Percentiles rank a stretch among this genome's conserved stretches.
These are phyloP conservation scores for Aradophagus sp. DNA, from an alignment of 1,140 invertebrate species.

Conservation along the genomic window DNA sequence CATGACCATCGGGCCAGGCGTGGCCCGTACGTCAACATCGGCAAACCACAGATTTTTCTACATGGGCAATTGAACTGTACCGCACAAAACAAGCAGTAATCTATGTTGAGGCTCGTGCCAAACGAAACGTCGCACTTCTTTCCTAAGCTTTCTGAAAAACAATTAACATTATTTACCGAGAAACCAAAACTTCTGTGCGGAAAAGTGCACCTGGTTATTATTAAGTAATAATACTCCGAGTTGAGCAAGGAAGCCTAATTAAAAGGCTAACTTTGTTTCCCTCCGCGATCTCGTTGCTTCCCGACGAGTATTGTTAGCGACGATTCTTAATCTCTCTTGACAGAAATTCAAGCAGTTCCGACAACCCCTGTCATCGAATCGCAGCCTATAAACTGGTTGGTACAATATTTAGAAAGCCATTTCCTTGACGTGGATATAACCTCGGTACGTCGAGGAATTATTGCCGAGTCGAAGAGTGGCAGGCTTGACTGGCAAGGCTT, in stretches of 20 bases:
- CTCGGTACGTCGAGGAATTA: conserved; percentile 58
- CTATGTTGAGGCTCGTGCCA: too few relatives aligned
- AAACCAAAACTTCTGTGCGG: too few relatives aligned
- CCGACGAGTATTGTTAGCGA: conserved; percentile 46
- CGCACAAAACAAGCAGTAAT: too few relatives aligned
- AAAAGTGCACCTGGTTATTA: too few relatives aligned
- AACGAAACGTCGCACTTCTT: too few relatives aligned
- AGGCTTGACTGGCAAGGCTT: conserved; percentile 47
- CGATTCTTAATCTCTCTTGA: conserved; percentile 60
- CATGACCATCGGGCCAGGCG: too few relatives aligned
- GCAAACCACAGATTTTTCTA: too few relatives aligned
- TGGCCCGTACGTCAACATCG: too few relatives aligned
- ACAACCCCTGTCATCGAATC: conserved; percentile 54
- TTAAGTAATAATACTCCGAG: neutral
- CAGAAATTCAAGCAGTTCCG: conserved; percentile 46
- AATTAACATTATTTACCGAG: too few relatives aligned
- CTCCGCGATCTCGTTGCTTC: conserved; percentile 19
- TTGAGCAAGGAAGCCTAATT: conserved; percentile 44
- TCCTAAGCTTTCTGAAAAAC: too few relatives aligned
- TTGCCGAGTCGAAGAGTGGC: conserved; percentile 63
- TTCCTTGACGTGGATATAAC: conserved; percentile 52
- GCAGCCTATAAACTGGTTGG: conserved; percentile 56
- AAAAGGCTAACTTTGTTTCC: conserved; percentile 45
- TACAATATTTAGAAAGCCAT: conserved; percentile 68
- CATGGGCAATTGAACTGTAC: too few relatives aligned